Evolutionary conservation across 1,140 invertebrate species (phyloP).

Genomic region (Cherax quadricarinatus): DNA sequence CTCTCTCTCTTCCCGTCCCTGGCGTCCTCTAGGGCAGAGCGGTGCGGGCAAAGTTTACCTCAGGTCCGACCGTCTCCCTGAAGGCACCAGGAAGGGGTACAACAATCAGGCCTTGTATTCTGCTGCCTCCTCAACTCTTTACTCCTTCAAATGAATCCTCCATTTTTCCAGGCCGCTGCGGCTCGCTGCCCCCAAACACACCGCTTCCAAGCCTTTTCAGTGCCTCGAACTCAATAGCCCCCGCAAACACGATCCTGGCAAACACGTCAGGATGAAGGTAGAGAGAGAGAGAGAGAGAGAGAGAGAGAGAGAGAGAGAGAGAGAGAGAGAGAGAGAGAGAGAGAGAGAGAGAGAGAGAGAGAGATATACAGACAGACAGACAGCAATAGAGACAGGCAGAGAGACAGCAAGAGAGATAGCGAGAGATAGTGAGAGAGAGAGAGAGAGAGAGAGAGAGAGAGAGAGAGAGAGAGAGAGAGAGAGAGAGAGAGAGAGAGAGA

Average conservation of each 20-base stretch:
- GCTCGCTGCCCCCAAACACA: constrained; percentile 33
- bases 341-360: too few species aligned
- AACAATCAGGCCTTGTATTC: constrained; percentile 46
- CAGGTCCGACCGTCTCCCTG: background rate
- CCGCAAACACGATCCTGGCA: constrained; percentile 30
- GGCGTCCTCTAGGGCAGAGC: too few species aligned
- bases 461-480: background rate
- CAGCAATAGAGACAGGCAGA: too few species aligned
- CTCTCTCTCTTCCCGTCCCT: background rate
- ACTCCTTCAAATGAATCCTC: constrained; percentile 45
- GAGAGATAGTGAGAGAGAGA: background rate
- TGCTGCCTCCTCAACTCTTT: constrained; percentile 27
- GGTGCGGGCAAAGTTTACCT: constrained; percentile 17
- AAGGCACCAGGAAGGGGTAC: background rate
- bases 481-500: background rate
- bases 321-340: too few species aligned
- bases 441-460: background rate
- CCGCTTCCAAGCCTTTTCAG: constrained; percentile 30
- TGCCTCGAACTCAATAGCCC: constrained; percentile 37
- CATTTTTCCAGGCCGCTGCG: constrained; percentile 33
- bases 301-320: constrained; percentile 3
- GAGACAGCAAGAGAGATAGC: background rate
- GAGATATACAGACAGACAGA: too few species aligned
- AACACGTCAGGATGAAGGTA: background rate
- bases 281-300: background rate